Evolutionary conservation across 2,797 vertebrate species (phyloP), one percentile per base, ranked within the genome.

Genomic region (Pagetopsis macropterus): DNA sequence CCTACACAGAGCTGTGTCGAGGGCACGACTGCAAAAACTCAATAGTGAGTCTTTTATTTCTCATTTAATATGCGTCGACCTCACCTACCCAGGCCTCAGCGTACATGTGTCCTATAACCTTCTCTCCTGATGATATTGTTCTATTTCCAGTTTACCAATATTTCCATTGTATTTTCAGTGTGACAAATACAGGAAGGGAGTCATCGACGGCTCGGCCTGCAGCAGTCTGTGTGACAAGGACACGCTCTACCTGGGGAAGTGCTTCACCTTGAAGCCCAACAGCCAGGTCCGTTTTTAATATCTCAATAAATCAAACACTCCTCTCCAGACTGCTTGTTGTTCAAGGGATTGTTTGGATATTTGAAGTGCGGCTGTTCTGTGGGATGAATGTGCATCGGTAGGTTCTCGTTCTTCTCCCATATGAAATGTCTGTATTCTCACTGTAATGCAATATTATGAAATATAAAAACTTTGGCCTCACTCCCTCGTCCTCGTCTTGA

Each of bases 1-100:
- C 96, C 82, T 98, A 99, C 93, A 97, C 97, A 69, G 98, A 99
- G 83, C 94, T 99, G 70, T 99, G 98, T 90, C 96, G 97, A 76
- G 98, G 97, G 76, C 96, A 96, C 48, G 96, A 98, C 84, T 99
- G 98, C 92, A 98, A 97, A 90, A 96, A 95, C 75, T 94, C 95
- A 76, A 98, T 99, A 87, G 98, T 99, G 80, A 89, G 93, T 92
- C 46, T 44, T 72, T 61, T 1, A 11, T 56, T 59, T 65, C 21
- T 21, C 14, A 13, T 13, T 1, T 13, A 19, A 16, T 9, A 3
- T 3, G 16, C 15, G 31, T 50, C 13, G 0, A 17, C 4, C 27
- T 27, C 27, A 27, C 27, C 4, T 11, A 56, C 23, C 33, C 12
- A 54, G 12, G 21, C 58, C 3, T 16, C 51, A 10, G 27, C 6